Evolutionary conservation across 2,113 vertebrate species (phyloP), one percentile per base, ranked within the genome.

Genomic region (Riparia riparia): DNA sequence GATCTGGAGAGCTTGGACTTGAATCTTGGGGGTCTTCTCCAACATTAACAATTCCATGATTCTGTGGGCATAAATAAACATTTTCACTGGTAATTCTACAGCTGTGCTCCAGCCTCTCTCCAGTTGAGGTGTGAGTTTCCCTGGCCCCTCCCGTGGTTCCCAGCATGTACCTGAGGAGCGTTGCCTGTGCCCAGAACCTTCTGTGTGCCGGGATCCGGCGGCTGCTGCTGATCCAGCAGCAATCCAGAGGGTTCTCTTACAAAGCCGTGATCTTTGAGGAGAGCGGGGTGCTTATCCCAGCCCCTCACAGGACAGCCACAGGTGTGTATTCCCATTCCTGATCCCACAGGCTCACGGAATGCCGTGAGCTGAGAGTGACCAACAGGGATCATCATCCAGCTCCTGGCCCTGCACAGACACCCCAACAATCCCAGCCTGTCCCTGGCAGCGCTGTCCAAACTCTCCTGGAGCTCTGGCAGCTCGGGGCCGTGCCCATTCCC

Each of bases 241-340:
- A 5, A 5, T 88, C 79, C 8, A 19, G 76, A 17, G 28, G 92
- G 5, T 9, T 89, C 57, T 45, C 12, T 6, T 98, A 98, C 28
- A 96, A 60, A 94, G 98, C 98, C 0, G 98, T 99, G 79, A 96
- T 98, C 66, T 98, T 98, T 49, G 98, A 98, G n/a, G 97, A 97
- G 80, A 95, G 97, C 0, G 97, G 98, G 10, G 97, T 98, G 57
- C 98, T 99, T 49, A 90, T 98, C 42, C 98, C 98, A 1, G 97
- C 98, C 47, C 98, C 98, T 7, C 86, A 71, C 87, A 94, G 14
- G 17, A 76, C 97, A 56, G 97, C 97, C 2, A 14, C n/a, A 22
- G 98, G 98, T 98, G 79, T 42, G 76, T 51, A 26, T 31, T 42
- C 45, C 47, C 41, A 29, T 49, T 53, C 45, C 49, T 54, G 7